Conservation (phyloP, 1,140 invertebrate genomes). For the Ptiloglossa arizonensis region DNA sequence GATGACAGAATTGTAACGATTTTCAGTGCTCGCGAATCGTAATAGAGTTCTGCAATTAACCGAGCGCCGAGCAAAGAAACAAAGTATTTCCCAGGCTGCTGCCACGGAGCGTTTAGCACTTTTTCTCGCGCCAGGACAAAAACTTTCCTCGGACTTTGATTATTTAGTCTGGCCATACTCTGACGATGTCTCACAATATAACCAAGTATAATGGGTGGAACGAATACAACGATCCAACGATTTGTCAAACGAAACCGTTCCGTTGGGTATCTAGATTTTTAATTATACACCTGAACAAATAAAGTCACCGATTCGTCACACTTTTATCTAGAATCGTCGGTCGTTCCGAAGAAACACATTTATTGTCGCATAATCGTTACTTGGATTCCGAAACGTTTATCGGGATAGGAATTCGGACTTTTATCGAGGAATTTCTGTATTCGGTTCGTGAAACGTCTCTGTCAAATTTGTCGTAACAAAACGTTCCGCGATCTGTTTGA, state of each 20-base stretch:
- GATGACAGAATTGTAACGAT: background rate
- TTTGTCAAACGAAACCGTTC: too few relatives aligned
- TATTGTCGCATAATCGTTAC: too few relatives aligned
- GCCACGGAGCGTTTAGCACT: background rate
- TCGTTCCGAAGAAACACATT: background rate
- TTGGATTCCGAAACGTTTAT: too few relatives aligned
- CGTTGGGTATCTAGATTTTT: background rate
- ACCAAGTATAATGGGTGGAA: background rate
- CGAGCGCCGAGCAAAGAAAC: constrained; percentile 5
- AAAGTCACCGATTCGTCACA: too few relatives aligned
- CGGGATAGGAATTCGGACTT: too few relatives aligned
- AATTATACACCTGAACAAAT: background rate
- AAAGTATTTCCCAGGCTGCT: constrained; percentile 3
- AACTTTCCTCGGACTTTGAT: constrained; percentile 29
- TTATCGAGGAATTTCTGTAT: too few relatives aligned
- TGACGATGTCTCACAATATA: constrained; percentile 21
- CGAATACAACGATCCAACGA: too few relatives aligned
- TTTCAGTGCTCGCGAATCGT: background rate
- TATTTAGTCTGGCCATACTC: constrained; percentile 2
- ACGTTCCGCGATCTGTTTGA: too few relatives aligned
- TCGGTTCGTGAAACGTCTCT: too few relatives aligned
- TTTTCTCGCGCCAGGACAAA: constrained; percentile 6
- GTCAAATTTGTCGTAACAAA: too few relatives aligned
- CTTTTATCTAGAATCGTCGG: too few relatives aligned
- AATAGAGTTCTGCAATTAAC: constrained; percentile 5